Conservation (phyloP, 64 coral and sea anemone species). For the Orbicella faveolata region DNA sequence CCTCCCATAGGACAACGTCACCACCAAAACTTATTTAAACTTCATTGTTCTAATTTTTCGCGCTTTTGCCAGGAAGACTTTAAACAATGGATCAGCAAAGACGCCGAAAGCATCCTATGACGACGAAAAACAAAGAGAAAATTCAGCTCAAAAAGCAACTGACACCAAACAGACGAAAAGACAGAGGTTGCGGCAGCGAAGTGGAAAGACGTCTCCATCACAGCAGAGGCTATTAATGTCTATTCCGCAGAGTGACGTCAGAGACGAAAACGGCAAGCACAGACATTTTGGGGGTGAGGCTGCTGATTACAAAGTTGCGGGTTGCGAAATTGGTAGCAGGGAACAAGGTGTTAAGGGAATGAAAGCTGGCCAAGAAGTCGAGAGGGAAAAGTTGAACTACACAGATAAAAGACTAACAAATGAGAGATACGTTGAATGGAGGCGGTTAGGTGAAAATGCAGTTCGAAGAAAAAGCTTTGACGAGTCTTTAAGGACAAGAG, state of each 20-base stretch:
- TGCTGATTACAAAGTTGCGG: not conserved
- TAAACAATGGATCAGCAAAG: not conserved
- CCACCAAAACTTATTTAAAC: too few species aligned
- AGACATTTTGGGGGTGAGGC: not conserved
- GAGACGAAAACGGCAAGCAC: not conserved
- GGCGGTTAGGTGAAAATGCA: not conserved
- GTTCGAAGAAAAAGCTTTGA: not conserved
- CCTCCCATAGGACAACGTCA: too few species aligned
- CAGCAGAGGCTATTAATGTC: not conserved
- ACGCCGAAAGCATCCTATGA: not conserved
- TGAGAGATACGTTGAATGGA: not conserved
- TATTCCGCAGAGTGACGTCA: not conserved
- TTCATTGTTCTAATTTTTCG: not conserved
- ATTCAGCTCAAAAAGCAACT: not conserved
- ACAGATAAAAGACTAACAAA: not conserved
- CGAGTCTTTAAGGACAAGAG: not conserved
- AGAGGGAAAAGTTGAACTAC: not conserved
- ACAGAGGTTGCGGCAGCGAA: not conserved
- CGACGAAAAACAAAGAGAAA: not conserved
- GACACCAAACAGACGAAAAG: not conserved
- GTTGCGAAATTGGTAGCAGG: not conserved
- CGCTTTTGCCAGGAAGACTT: conserved; percentile 22
- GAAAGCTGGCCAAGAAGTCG: not conserved
- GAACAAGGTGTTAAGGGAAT: not conserved
- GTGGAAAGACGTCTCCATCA: not conserved